Evolutionary conservation across 2,888 invertebrate genomes (phyloP).

Genomic region (Aphodius sticticus): DNA sequence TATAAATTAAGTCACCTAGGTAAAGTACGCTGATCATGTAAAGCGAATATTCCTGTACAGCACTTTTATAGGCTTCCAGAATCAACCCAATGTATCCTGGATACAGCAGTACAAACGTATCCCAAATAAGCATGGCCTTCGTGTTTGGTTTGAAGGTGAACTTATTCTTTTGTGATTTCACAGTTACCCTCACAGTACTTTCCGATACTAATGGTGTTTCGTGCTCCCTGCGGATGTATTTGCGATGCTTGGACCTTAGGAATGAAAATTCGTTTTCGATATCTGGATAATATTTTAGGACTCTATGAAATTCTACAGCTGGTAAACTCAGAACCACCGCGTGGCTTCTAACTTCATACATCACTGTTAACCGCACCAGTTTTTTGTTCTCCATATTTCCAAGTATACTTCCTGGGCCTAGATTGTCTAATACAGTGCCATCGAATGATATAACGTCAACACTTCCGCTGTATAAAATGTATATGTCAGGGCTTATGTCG

Average conservation of each 20-base stretch:
- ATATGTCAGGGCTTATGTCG: slow-evolving; percentile 39
- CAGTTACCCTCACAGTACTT: background rate
- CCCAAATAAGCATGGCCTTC: slow-evolving; percentile 30
- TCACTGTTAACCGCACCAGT: slow-evolving; percentile 36
- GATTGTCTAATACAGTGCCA: slow-evolving; percentile 39
- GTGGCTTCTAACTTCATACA: slow-evolving; percentile 40
- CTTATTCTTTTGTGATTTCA: background rate
- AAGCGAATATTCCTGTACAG: slow-evolving; percentile 34
- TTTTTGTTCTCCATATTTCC: slow-evolving; percentile 41
- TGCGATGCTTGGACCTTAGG: slow-evolving; percentile 33
- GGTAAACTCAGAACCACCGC: slow-evolving; percentile 35
- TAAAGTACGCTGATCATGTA: slow-evolving; percentile 34
- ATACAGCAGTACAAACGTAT: slow-evolving; percentile 25
- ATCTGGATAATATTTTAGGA: slow-evolving; percentile 39
- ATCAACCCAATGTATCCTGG: slow-evolving; percentile 36
- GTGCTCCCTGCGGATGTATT: slow-evolving; percentile 34
- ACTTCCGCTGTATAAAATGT: slow-evolving; percentile 40
- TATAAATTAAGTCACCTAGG: slow-evolving; percentile 38
- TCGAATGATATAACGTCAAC: slow-evolving; percentile 43
- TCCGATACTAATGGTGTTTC: background rate
- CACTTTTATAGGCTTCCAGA: slow-evolving; percentile 41
- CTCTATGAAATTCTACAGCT: slow-evolving; percentile 36
- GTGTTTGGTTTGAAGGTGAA: slow-evolving; percentile 34
- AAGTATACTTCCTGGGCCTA: slow-evolving; percentile 41
- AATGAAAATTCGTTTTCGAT: slow-evolving; percentile 36